Evolutionary conservation across 2,113 vertebrate species (phyloP), one percentile per base, ranked within the genome.

Genomic region (Chiloscyllium plagiosum): DNA sequence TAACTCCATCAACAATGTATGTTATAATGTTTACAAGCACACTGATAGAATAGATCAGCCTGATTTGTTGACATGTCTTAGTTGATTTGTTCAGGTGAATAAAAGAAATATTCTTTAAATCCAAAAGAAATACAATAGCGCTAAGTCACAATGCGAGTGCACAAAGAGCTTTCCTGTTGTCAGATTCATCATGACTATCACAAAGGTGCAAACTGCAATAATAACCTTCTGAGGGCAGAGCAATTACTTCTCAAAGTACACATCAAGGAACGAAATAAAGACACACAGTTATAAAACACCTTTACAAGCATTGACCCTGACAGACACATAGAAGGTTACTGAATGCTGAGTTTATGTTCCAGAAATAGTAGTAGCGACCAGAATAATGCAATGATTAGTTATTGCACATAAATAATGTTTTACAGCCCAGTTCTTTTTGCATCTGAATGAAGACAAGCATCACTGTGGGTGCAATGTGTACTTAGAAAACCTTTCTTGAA

Each of bases 131-230:
- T 94, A 22, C n/a, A 94, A 70, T 24, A 42, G 37, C 47, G 37
- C 66, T 12, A 37, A 66, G 92, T 69, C 66, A 94, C 20, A 70
- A 70, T 26, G 37, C 6, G 24, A 47, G 7, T 12, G 20, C 33
- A 69, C 66, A 94, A 90, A 65, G n/a, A 94, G 66, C 20, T 66
- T 8, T 47, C 22, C 92, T 42, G 65, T 94, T 69, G 92, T 69
- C 92, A 94, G 33, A 69, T 94, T 94, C 92, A 69, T 94, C 92
- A 69, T 69, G 92, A 69, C 92, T 94, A 47, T 94, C 92, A 94
- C 92, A 70, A 68, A 47, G 37, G 92, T 69, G 66, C 42, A 47
- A 94, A 42, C 92, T 94, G 92, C 92, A 69, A 47, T 42, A 68
- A 69, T 94, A 94, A 94, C 66, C 37, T 66, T 37, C 33, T 37